phyloP scores from a whole-genome alignment of 2,797 vertebrate species.

The Acipenser ruthenus region DNA sequence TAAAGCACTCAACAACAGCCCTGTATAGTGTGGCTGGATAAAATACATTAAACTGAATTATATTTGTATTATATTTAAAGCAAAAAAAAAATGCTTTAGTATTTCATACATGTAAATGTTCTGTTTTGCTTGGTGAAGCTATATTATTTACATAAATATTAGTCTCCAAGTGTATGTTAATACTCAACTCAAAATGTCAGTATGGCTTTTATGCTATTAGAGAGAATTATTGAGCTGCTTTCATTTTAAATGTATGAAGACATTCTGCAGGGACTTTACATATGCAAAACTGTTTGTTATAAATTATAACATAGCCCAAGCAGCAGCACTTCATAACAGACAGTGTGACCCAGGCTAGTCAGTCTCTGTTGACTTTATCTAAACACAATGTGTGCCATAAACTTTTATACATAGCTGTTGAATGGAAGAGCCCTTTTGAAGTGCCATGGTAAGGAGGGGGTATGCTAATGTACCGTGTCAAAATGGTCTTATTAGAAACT shows the following conservation, averaged over 20 bases:
- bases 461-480: background rate
- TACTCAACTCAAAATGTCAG: too few relatives aligned
- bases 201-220: conserved; percentile 11
- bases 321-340: background rate
- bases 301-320: conserved; percentile 12
- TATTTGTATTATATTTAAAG: too few relatives aligned
- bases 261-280: background rate
- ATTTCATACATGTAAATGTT: too few relatives aligned
- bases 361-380: background rate
- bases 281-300: conserved; percentile 7
- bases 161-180: too few relatives aligned
- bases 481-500: too few relatives aligned
- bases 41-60: background rate
- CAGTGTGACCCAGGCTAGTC: conserved; percentile 5
- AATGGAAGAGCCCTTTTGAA: conserved; percentile 5
- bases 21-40: background rate
- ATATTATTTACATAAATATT: too few relatives aligned
- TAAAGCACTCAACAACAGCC: conserved; percentile 28
- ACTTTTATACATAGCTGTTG: conserved; percentile 1
- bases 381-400: conserved; percentile 9
- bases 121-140: too few relatives aligned
- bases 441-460: conserved; percentile 4
- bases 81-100: too few relatives aligned
- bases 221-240: conserved; percentile 13
- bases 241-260: conserved; percentile 8